A percentile compares a stretch with the other conserved stretches of the same genome.
Evolutionary conservation across 2,113 vertebrate genomes (phyloP).

Genomic region (Ciconia boyciana): DNA sequence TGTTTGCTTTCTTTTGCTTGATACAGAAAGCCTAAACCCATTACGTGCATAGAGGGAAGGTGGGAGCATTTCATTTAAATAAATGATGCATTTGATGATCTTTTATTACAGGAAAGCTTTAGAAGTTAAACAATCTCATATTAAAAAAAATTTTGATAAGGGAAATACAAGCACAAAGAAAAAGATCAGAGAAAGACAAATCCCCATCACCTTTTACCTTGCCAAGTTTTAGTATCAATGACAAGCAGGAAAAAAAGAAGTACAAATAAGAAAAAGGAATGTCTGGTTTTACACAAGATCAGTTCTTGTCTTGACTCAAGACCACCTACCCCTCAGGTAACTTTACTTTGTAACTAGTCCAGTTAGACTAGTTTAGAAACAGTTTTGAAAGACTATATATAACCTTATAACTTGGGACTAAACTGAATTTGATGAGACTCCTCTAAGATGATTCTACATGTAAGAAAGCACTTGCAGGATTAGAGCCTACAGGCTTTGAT

Average conservation of each 20-base stretch:
- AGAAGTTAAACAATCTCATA: background rate
- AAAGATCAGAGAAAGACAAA: background rate
- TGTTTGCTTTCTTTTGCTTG: background rate
- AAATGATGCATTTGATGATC: background rate
- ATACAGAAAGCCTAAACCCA: background rate
- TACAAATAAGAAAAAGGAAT: background rate
- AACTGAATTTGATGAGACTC: background rate
- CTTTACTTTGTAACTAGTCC: background rate
- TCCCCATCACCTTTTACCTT: background rate
- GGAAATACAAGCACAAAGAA: background rate
- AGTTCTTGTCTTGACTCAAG: background rate
- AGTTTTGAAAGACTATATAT: background rate
- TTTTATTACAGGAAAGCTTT: background rate
- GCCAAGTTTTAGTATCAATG: background rate
- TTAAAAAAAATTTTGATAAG: background rate
- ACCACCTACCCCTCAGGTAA: background rate
- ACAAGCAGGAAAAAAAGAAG: background rate
- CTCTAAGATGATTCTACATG: background rate
- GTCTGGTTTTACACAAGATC: background rate
- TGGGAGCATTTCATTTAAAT: background rate
- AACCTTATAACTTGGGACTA: background rate
- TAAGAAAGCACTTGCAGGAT: background rate
- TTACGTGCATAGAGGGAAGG: background rate
- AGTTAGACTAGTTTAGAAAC: background rate
- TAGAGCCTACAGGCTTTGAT: slow-evolving; percentile 2